These are phyloP conservation scores for Poecilia wingei DNA, from an alignment of 2,797 vertebrate genomes.

Conservation along the genomic window DNA sequence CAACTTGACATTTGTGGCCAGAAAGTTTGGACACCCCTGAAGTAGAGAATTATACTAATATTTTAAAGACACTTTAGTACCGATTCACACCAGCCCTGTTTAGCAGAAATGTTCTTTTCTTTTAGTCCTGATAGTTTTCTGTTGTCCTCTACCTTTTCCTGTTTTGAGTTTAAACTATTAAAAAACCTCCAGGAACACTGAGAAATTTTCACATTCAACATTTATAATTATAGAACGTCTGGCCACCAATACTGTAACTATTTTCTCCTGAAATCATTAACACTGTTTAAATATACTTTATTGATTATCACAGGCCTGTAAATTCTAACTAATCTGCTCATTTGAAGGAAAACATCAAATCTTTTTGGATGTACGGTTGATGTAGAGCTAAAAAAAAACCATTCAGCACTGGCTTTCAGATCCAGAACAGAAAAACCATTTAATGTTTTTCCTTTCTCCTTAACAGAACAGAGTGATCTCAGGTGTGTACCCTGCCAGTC, in stretches of 20 bases:
- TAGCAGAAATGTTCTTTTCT: no score
- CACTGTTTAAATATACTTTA: background rate
- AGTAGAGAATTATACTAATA: background rate
- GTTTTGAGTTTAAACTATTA: background rate
- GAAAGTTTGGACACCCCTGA: no score
- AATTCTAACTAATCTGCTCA: background rate
- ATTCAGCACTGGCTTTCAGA: background rate
- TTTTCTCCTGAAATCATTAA: background rate
- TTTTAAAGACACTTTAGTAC: background rate
- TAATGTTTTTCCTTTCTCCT: background rate
- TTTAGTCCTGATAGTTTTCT: no score
- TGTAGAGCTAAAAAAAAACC: background rate
- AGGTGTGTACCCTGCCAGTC: constrained; percentile 89
- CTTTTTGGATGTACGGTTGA: background rate
- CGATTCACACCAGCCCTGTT: background rate
- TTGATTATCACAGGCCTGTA: background rate
- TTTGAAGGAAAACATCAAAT: background rate
- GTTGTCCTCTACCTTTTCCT: no score
- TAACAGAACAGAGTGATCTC: constrained; percentile 88
- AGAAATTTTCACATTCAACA: background rate
- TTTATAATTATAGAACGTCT: background rate
- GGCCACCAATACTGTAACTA: background rate
- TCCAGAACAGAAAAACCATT: constrained; percentile 8
- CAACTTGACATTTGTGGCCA: no score
- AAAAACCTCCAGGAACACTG: background rate